These are phyloP conservation scores for Telenomus remus DNA, from an alignment of 1,140 invertebrate species.

Conservation along the genomic window DNA sequence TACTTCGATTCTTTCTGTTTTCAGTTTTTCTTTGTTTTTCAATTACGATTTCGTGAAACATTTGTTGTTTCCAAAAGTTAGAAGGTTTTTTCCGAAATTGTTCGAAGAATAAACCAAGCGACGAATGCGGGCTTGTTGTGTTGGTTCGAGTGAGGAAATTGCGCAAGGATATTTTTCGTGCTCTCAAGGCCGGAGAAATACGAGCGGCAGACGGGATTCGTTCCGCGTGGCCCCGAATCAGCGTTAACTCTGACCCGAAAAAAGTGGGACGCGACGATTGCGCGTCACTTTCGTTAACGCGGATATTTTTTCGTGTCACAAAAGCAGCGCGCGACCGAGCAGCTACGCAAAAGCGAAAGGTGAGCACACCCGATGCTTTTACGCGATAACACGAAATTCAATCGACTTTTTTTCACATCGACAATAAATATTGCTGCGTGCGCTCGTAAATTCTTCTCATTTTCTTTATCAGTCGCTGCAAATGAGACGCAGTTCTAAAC, in stretches of 20 bases:
- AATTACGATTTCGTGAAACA: no score
- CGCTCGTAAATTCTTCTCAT: background rate
- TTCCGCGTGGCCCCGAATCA: conserved; percentile 25
- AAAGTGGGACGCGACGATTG: conserved; percentile 41
- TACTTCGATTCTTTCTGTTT: no score
- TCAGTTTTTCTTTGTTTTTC: no score
- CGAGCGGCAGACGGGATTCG: conserved; percentile 47
- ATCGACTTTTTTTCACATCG: background rate
- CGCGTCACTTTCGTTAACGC: conserved; percentile 48
- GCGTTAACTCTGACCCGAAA: conserved; percentile 37
- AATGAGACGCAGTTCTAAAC: no score
- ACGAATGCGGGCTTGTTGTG: no score
- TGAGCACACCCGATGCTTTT: conserved; percentile 34
- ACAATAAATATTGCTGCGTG: no score
- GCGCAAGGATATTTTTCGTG: conserved; percentile 53
- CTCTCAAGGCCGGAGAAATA: conserved; percentile 65
- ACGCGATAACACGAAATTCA: conserved; percentile 35
- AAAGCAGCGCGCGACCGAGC: conserved; percentile 16
- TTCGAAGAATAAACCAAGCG: background rate
- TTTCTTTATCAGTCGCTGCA: background rate
- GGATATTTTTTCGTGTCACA: conserved; percentile 33
- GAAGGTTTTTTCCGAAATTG: background rate
- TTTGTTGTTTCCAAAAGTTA: no score
- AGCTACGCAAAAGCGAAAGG: conserved; percentile 44
- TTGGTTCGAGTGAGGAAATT: conserved; percentile 32